A percentile compares a stretch with the other conserved stretches of the same genome.
Conservation (phyloP, 2,113 vertebrate genomes). For the Ancistrus triradiatus region DNA sequence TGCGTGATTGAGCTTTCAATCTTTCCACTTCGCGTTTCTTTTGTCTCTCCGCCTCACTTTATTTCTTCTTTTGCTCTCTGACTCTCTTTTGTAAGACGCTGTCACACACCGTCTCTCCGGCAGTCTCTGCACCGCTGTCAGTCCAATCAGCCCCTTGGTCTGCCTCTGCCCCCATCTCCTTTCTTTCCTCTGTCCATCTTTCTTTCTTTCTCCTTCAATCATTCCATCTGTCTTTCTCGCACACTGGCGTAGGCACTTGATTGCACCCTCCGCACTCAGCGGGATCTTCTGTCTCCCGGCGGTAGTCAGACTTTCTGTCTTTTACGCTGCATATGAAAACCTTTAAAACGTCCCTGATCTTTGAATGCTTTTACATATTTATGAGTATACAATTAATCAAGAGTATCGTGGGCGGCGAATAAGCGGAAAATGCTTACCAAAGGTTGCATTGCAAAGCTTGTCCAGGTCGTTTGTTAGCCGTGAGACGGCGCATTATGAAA, state of each 20-base stretch:
- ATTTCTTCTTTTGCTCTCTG: slow-evolving; percentile 48
- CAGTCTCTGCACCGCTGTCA: slow-evolving; percentile 51
- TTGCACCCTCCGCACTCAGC: slow-evolving; percentile 49
- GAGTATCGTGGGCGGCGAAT: slow-evolving; percentile 1
- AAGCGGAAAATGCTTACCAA: neutral
- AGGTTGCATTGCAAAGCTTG: neutral
- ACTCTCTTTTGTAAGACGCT: slow-evolving; percentile 8
- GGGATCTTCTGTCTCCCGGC: slow-evolving; percentile 16
- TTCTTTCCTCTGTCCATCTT: slow-evolving; percentile 22
- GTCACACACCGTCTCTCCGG: slow-evolving; percentile 28
- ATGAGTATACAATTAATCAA: slow-evolving; percentile 5
- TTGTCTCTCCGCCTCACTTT: slow-evolving; percentile 21
- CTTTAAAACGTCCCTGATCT: slow-evolving; percentile 12
- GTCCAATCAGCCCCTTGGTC: slow-evolving; percentile 54
- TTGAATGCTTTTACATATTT: slow-evolving; percentile 1
- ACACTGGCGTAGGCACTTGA: slow-evolving; percentile 48
- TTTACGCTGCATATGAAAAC: neutral
- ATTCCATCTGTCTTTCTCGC: neutral
- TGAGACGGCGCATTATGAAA: neutral
- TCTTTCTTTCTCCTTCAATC: slow-evolving; percentile 6
- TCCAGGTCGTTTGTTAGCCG: neutral
- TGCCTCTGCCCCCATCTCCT: slow-evolving; percentile 53
- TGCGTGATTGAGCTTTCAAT: slow-evolving; percentile 56
- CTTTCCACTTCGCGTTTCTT: slow-evolving; percentile 43
- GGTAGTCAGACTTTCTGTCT: slow-evolving; percentile 2